Evolutionary conservation across 2,113 vertebrate species (phyloP).

Genomic region (Upupa epops): DNA sequence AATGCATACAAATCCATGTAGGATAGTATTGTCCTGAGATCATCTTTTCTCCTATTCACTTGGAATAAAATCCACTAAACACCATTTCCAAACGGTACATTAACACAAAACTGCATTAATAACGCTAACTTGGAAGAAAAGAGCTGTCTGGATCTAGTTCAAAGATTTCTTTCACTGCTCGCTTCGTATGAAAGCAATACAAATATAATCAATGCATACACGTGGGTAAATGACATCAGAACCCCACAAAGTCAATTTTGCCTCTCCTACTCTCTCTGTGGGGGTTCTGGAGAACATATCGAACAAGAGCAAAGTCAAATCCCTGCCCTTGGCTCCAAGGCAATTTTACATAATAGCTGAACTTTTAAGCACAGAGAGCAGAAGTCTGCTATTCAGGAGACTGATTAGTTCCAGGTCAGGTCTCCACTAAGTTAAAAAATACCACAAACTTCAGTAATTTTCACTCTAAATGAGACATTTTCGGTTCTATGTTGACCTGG

Average conservation of each 20-base stretch:
- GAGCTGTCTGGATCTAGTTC: neutral
- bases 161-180: neutral
- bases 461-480: neutral
- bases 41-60: neutral
- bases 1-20: neutral
- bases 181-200: conserved; percentile 43
- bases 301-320: conserved; percentile 43
- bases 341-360: conserved; percentile 11
- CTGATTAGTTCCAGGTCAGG: neutral
- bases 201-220: conserved; percentile 36
- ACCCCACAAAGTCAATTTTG: conserved; percentile 5
- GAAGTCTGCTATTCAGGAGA: neutral
- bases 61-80: neutral
- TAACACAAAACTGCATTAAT: neutral
- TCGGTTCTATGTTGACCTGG: neutral
- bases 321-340: neutral
- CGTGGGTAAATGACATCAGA: conserved; percentile 44
- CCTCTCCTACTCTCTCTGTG: neutral
- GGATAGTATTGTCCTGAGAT: neutral
- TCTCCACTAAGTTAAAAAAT: neutral
- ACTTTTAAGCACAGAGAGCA: neutral
- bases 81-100: neutral
- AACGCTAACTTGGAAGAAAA: neutral
- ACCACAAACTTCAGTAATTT: neutral
- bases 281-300: neutral